Conservation (phyloP, 2,888 invertebrate genomes). For the Diachrysia chrysitis region DNA sequence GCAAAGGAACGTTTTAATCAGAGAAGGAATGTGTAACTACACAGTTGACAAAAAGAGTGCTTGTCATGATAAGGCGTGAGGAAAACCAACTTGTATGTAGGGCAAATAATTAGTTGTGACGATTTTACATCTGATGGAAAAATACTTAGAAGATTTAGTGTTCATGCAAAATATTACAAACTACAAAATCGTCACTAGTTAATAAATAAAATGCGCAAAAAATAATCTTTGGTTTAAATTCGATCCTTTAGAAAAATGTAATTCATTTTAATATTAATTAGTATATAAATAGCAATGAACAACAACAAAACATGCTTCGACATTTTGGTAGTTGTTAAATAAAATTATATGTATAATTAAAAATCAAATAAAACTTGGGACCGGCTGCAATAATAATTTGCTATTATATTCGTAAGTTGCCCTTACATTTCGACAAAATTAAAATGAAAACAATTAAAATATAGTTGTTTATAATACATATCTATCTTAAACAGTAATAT, state of each 20-base stretch:
- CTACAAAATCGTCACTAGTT: conserved; percentile 8
- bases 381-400: conserved; percentile 2
- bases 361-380: neutral
- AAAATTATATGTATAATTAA: neutral
- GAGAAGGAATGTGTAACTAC: conserved; percentile 34
- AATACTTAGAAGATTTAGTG: neutral
- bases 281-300: neutral
- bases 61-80: conserved; percentile 45
- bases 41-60: conserved; percentile 16
- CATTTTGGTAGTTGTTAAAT: too few species aligned
- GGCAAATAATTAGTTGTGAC: conserved; percentile 1
- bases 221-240: conserved; percentile 50
- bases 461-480: conserved; percentile 32
- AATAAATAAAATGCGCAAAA: conserved; percentile 14
- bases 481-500: conserved; percentile 55
- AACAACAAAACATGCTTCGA: neutral
- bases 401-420: conserved; percentile 40
- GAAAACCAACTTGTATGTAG: neutral
- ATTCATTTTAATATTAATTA: neutral
- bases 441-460: conserved; percentile 27
- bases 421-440: conserved; percentile 34
- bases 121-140: neutral
- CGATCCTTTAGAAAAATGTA: conserved; percentile 25
- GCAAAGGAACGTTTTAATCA: conserved; percentile 9
- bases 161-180: neutral